Conservation (phyloP, 2,888 invertebrate genomes). For the Leucophenga maculata region DNA sequence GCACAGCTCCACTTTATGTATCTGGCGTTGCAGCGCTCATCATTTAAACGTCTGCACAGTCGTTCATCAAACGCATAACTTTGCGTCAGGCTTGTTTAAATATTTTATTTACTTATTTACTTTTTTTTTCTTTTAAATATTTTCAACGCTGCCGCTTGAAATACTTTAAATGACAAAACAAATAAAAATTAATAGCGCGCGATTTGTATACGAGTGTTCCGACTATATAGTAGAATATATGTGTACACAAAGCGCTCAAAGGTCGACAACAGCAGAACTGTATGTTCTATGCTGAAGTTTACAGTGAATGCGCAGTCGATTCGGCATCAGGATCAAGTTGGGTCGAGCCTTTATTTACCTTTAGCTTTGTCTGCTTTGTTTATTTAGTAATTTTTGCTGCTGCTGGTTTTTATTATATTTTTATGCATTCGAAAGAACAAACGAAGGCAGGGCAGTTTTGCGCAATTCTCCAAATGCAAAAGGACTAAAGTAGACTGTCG, state of each 20-base stretch:
- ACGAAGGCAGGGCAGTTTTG: neutral
- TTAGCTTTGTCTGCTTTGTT: slow-evolving; percentile 49
- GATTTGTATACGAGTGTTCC: neutral
- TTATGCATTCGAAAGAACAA: slow-evolving; percentile 9
- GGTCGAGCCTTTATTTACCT: slow-evolving; percentile 58
- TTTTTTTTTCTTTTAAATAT: slow-evolving; percentile 44
- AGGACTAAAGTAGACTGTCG: no score
- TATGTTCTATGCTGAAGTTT: slow-evolving; percentile 20
- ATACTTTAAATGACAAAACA: slow-evolving; percentile 61
- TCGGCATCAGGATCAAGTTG: slow-evolving; percentile 15
- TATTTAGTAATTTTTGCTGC: slow-evolving; percentile 45
- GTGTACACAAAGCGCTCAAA: neutral
- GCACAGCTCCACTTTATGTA: no score
- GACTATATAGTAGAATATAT: neutral
- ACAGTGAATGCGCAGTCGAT: slow-evolving; percentile 5
- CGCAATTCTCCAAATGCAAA: slow-evolving; percentile 27
- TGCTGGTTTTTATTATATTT: slow-evolving; percentile 20
- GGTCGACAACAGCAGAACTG: slow-evolving; percentile 1
- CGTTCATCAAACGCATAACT: neutral
- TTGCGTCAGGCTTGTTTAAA: slow-evolving; percentile 1
- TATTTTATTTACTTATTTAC: no score
- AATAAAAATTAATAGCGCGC: slow-evolving; percentile 60
- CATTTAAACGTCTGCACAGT: no score
- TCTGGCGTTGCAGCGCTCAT: no score
- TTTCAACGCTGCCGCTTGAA: slow-evolving; percentile 48